Base-by-base conservation (phyloP, 2,888 invertebrate species). In the Tetranychus piercei region DNA sequence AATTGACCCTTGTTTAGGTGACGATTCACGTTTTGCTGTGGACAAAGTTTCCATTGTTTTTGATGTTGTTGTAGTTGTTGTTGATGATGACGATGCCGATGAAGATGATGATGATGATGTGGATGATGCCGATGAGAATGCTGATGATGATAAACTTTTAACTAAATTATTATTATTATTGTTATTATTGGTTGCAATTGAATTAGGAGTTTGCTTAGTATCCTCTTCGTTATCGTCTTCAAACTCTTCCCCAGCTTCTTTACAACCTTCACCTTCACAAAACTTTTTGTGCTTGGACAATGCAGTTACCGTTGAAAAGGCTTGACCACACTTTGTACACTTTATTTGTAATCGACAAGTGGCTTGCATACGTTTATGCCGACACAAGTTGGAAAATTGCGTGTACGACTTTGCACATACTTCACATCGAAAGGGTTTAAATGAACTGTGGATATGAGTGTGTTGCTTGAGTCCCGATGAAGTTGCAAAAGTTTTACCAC, bases 301-400 rank as follows among this genome's bases (percentile, higher is more conserved):
- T 44, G 94, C 91, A 3, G 94, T 92, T 76, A 90, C 89, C 0
- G 94, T 94, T 76, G 89, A 90, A 84, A 96, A 97, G 55, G 90
- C 89, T 81, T 94, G 92, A 44, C 90, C 89, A 82, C 96, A 97
- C 87, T 94, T 94, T 80, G 87, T 88, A 84, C 96, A 97, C 85
- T 93, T 94, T 81, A 92, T 91, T 81, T 91, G 89, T 84, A 90
- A 90, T 80, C 94, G 90, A 83, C 96, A 97, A 82, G 92, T 91
- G 74, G 90, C 89, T 86, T 99, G 99, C 94, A 97, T 96, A 76
- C 97, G 92, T 82, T 94, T 95, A 85, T 99, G 99, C n/a, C 99
- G 90, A 82, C 99, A 99, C 81, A 99, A 86, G 83, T 99, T 99
- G 66, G 96, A 97, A 84, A 99, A 99, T 85, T 99, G 99, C 4